Base-by-base conservation (phyloP, 1,140 invertebrate genomes). In the Neodiprion lecontei region DNA sequence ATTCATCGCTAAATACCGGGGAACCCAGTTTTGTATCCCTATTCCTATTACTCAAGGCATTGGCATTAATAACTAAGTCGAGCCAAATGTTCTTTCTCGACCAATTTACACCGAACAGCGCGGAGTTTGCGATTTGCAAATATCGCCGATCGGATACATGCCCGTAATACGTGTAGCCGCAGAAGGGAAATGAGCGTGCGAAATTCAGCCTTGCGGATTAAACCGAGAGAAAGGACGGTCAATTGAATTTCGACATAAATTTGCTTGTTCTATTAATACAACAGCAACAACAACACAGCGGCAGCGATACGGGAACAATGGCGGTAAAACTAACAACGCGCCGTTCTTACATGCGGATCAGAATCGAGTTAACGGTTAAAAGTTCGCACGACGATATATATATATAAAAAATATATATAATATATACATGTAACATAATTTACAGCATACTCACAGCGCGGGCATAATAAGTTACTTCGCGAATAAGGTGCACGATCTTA, bases 171-270 rank as follows among this genome's bases (percentile, higher is more conserved):
- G 53, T 61, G 28, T 40, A 14, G 53, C n/a, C n/a, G 53, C 11
- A 61, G 53, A 17, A 61, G 53, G 53, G 53, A 61, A 61, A 61
- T 61, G 53, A 61, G 8, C 53, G 53, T 61, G 53, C 53, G 53
- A 61, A 61, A 61, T 61, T 61, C 53, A 61, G n/a, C 53, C 53
- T 61, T 61, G 53, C 53, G 11, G 53, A 61, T 61, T 61, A 14
- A 61, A 12, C n/a, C 9, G 53, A 61, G 53, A 61, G 53, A 61
- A 61, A 61, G 53, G 53, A 61, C 53, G 53, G 53, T 61, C 53
- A 61, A 61, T 61, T 61, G 53, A 61, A 61, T 61, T 61, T 61
- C 53, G 53, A 61, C 53, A 61, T 61, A 61, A 61, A 61, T 61
- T 61, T 61, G 53, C 53, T 61, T 61, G 53, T 61, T 61, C 11